Base-by-base conservation (phyloP, 2,113 vertebrate genomes). In the Lophochroa leadbeateri region DNA sequence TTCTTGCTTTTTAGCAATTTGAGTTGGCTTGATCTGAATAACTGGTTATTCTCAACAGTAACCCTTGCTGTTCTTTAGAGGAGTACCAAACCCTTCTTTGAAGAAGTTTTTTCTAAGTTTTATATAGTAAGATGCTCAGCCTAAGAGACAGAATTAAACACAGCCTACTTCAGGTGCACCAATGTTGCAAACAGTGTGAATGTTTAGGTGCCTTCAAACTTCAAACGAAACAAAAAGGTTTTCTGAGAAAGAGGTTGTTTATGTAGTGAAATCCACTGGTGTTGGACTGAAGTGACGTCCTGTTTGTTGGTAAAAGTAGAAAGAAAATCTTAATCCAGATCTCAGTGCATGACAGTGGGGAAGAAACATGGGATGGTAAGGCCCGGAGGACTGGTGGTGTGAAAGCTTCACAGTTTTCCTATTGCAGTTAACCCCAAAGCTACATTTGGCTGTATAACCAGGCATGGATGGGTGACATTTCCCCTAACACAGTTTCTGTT, bases 341-440 rank as follows among this genome's bases (percentile, higher is more conserved):
- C 18, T 41, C 9, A 20, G 0, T 35, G 25, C 4, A 4, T 29
- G 17, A 71, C 13, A 72, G 37, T n/a, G 37, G 49, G 27, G 10
- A 39, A 47, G 39, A 14, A 33, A n/a, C 6, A 10, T 41, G 46
- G 39, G 39, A 74, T 35, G 29, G n/a, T 65, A 31, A 79, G 39
- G 9, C 12, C 52, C 0, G 0, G 37, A 18, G 18, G 23, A 21
- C 23, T 43, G 44, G 24, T 53, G 35, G 8, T 53, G 25, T 47
- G 50, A 60, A 49, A 83, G 16, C 46, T 43, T 31, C 29, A 11
- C 10, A 6, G 11, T 61, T 68, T 57, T 55, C 31, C 24, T 35
- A 2, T 43, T 75, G 61, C 28, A 31, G 8, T 80, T 37, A 21
- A 47, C 47, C 47, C 41, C 53, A 55, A 39, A 63, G 11, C 31